Conservation (phyloP, 2,797 vertebrate species). For the Gallirallus australis region DNA sequence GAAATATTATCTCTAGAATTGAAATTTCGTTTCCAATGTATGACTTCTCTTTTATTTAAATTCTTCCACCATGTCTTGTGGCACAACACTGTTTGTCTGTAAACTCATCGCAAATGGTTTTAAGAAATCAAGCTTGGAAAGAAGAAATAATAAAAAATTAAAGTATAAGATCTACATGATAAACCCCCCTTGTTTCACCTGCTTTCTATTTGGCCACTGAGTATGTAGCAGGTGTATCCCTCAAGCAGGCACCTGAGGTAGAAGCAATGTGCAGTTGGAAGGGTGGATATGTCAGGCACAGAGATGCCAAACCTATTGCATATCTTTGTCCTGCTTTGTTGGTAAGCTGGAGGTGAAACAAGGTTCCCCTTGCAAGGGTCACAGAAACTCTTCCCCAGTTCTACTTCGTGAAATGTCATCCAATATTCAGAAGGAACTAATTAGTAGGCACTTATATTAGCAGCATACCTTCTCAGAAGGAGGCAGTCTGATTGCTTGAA, state of each 20-base stretch:
- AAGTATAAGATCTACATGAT: background rate
- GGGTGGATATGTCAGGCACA: background rate
- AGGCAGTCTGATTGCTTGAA: background rate
- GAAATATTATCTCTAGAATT: background rate
- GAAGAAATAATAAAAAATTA: background rate
- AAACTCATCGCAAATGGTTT: background rate
- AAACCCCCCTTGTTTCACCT: accelerated
- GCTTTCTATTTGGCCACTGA: background rate
- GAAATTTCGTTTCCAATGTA: background rate
- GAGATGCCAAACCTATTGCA: background rate
- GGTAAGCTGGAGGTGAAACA: background rate
- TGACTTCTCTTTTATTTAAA: background rate
- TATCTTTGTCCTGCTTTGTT: background rate
- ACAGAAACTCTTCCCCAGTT: background rate
- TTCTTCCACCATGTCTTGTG: background rate
- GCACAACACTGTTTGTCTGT: background rate
- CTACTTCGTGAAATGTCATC: background rate
- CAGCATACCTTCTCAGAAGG: constrained; percentile 19
- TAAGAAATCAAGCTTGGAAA: background rate
- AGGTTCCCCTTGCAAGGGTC: background rate
- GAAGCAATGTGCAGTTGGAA: background rate
- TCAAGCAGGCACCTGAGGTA: background rate
- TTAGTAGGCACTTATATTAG: background rate
- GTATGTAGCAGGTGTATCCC: background rate
- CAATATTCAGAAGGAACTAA: background rate